Percentiles rank a stretch among this genome's conserved stretches.
Evolutionary conservation across 1,140 invertebrate genomes (phyloP).

Genomic region (Chymomyza costata): DNA sequence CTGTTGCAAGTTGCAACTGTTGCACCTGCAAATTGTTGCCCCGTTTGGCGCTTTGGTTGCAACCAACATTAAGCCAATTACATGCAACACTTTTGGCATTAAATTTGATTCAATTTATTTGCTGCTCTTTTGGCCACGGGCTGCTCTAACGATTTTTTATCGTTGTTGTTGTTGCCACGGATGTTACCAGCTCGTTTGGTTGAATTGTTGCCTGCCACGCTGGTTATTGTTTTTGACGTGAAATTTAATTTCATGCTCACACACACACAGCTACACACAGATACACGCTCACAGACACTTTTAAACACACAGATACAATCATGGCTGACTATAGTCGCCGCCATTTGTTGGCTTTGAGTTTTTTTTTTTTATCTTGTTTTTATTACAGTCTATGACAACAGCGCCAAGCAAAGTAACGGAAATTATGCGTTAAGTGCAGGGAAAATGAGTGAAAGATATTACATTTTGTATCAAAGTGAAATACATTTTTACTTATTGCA

Average conservation of each 20-base stretch:
- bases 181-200: slow-evolving; percentile 12
- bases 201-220: slow-evolving; percentile 26
- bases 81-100: slow-evolving; percentile 69
- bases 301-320: slow-evolving; percentile 4
- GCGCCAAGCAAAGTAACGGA: slow-evolving; percentile 40
- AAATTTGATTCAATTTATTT: slow-evolving; percentile 69
- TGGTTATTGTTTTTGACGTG: slow-evolving; percentile 64
- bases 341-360: slow-evolving; percentile 20
- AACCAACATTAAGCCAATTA: slow-evolving; percentile 57
- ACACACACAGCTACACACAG: slow-evolving; percentile 8
- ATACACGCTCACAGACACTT: slow-evolving; percentile 1
- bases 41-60: slow-evolving; percentile 6
- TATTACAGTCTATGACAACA: no score
- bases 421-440: slow-evolving; percentile 43
- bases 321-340: slow-evolving; percentile 1
- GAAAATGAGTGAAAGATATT: slow-evolving; percentile 38
- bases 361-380: no score
- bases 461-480: no score
- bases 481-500: no score
- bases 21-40: slow-evolving; percentile 22
- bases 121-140: slow-evolving; percentile 32
- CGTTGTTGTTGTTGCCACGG: slow-evolving; percentile 8
- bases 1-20: neutral
- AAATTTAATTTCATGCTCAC: slow-evolving; percentile 66
- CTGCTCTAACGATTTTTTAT: slow-evolving; percentile 13